These are phyloP conservation scores for Seladonia tumulorum DNA, from an alignment of 2,888 invertebrate species.

Conservation along the genomic window DNA sequence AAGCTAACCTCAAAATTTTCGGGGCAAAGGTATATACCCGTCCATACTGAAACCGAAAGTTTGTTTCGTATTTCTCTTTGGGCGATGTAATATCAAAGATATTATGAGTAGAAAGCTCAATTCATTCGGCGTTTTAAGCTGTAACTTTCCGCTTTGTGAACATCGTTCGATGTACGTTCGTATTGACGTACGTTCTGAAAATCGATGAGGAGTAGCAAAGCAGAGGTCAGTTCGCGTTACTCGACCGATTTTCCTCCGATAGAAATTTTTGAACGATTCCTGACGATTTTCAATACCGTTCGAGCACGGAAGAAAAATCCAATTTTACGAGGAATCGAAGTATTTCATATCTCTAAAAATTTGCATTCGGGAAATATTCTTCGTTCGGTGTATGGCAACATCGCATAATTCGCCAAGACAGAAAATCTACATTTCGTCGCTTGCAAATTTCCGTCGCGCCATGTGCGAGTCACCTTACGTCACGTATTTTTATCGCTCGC, in stretches of 20 bases:
- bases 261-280: constrained; percentile 22
- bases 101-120: not conserved
- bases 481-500: constrained; percentile 24
- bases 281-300: not conserved
- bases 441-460: constrained; percentile 32
- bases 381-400: not conserved
- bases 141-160: constrained; percentile 23
- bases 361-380: not conserved
- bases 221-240: constrained; percentile 49
- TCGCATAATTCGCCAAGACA: not conserved
- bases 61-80: not conserved
- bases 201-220: constrained; percentile 51
- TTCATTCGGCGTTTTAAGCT: constrained; percentile 11
- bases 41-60: not conserved
- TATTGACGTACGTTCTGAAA: constrained; percentile 58
- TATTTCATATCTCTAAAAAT: not conserved
- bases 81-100: not conserved
- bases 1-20: constrained; percentile 59
- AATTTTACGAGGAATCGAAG: not conserved
- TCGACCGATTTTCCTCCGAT: constrained; percentile 41
- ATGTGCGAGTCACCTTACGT: constrained; percentile 36
- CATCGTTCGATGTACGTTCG: constrained; percentile 33
- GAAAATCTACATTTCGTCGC: constrained; percentile 21
- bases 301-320: not conserved
- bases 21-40: not conserved